Evolutionary conservation across 2,797 vertebrate species (phyloP).

Genomic region (Staurois parvus): DNA sequence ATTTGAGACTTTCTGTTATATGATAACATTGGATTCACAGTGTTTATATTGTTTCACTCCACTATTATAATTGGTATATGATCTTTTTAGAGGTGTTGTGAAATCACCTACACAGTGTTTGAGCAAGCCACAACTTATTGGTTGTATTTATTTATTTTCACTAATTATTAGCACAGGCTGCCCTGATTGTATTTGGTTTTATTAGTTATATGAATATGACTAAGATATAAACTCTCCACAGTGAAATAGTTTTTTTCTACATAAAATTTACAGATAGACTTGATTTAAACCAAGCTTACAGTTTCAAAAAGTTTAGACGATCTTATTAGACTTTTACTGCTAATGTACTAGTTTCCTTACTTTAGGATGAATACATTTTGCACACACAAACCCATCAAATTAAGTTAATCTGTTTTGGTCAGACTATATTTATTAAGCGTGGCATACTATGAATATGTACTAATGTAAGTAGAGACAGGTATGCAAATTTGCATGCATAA

Average conservation of each 20-base stretch:
- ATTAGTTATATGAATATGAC: neutral
- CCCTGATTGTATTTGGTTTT: too few relatives aligned
- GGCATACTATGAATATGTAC: slow-evolving; percentile 2
- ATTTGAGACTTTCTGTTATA: too few relatives aligned
- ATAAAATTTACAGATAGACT: neutral
- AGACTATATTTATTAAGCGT: neutral
- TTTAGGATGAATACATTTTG: slow-evolving; percentile 9
- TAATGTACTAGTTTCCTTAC: neutral
- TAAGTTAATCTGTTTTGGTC: neutral
- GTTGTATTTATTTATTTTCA: too few relatives aligned
- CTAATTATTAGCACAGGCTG: too few relatives aligned
- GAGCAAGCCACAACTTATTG: too few relatives aligned
- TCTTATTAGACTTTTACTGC: neutral
- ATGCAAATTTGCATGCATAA: slow-evolving; percentile 17
- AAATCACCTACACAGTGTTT: too few relatives aligned
- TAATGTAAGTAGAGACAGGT: slow-evolving; percentile 7
- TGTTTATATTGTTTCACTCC: too few relatives aligned
- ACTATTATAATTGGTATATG: too few relatives aligned
- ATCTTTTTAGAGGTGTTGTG: too few relatives aligned
- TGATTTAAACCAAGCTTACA: neutral
- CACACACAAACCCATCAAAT: neutral
- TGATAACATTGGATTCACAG: too few relatives aligned
- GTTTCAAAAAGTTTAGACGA: neutral
- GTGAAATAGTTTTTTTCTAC: neutral
- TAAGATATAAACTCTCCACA: neutral